A percentile compares a stretch with the other conserved stretches of the same genome.
Conservation (phyloP, 1,140 invertebrate species). For the Drosophila quadrilineata region DNA sequence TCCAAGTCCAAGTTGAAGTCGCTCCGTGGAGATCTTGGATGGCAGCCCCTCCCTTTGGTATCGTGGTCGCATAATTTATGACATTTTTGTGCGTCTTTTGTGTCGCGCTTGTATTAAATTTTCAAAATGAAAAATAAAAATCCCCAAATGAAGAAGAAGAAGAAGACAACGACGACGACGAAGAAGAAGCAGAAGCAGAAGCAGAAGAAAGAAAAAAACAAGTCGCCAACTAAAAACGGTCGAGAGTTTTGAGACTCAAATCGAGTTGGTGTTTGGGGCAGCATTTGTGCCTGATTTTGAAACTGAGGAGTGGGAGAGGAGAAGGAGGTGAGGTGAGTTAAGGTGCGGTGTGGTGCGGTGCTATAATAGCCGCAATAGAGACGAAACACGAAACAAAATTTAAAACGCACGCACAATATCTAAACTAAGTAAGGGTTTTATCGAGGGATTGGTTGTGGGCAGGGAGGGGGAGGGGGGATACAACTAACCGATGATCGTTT, state of each 20-base stretch:
- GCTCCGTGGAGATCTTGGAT: conserved; percentile 50
- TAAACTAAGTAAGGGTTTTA: too few relatives aligned
- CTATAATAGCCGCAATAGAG: conserved; percentile 40
- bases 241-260: background rate
- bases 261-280: background rate
- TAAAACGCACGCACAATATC: conserved; percentile 71
- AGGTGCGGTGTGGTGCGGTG: conserved; percentile 44
- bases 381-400: conserved; percentile 65
- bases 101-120: conserved; percentile 77
- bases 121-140: conserved; percentile 34
- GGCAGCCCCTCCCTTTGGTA: conserved; percentile 57
- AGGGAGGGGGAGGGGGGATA: conserved; percentile 11
- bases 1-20: too few relatives aligned
- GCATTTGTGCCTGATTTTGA: background rate
- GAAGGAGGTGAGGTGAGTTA: background rate
- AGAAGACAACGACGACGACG: too few relatives aligned
- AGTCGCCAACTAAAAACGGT: conserved; percentile 38
- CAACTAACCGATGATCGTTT: conserved; percentile 69
- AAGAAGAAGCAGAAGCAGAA: too few relatives aligned
- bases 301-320: background rate
- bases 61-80: conserved; percentile 79
- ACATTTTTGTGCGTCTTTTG: conserved; percentile 80
- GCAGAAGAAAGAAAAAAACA: conserved; percentile 39
- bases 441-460: too few relatives aligned
- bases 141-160: conserved; percentile 8